Evolutionary conservation across 2,888 invertebrate genomes (phyloP).

Genomic region (Terebella lapidaria): DNA sequence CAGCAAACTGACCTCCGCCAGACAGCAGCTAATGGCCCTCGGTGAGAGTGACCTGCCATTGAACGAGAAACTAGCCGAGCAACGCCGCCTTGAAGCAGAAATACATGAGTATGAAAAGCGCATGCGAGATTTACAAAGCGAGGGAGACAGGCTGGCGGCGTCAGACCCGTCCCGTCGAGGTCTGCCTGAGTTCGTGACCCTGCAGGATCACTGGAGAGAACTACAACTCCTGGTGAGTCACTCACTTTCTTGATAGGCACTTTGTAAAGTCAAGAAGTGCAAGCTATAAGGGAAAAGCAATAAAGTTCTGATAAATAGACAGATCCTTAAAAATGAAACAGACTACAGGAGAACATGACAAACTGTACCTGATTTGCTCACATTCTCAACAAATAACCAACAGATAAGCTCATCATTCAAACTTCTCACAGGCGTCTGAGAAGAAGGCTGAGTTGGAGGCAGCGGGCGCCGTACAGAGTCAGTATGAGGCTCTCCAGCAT

Average conservation of each 20-base stretch:
- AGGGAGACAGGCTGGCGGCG: slow-evolving; percentile 31
- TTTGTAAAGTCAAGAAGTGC: too few species aligned
- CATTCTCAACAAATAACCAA: too few species aligned
- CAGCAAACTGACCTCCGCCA: not conserved
- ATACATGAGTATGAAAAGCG: slow-evolving; percentile 36
- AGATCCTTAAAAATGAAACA: too few species aligned
- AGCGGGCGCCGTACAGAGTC: slow-evolving; percentile 29
- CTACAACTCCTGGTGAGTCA: slow-evolving; percentile 38
- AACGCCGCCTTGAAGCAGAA: slow-evolving; percentile 27
- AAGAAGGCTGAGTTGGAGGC: slow-evolving; percentile 30
- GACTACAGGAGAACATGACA: too few species aligned
- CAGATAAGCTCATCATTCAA: too few species aligned
- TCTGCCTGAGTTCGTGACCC: slow-evolving; percentile 33
- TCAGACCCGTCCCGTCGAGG: slow-evolving; percentile 31
- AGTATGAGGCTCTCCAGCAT: slow-evolving; percentile 46
- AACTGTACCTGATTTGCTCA: too few species aligned
- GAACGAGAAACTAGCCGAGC: slow-evolving; percentile 31
- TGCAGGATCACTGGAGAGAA: slow-evolving; percentile 37
- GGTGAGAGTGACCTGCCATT: slow-evolving; percentile 20
- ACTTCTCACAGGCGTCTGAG: slow-evolving; percentile 16
- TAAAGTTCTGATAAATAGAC: too few species aligned
- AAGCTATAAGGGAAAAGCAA: too few species aligned
- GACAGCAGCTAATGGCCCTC: not conserved
- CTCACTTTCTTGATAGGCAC: not conserved
- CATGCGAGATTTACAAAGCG: slow-evolving; percentile 31